Percentiles rank a stretch among this genome's conserved stretches.
Conservation (phyloP, 2,113 vertebrate species). For the Pelecanoides urinatrix region DNA sequence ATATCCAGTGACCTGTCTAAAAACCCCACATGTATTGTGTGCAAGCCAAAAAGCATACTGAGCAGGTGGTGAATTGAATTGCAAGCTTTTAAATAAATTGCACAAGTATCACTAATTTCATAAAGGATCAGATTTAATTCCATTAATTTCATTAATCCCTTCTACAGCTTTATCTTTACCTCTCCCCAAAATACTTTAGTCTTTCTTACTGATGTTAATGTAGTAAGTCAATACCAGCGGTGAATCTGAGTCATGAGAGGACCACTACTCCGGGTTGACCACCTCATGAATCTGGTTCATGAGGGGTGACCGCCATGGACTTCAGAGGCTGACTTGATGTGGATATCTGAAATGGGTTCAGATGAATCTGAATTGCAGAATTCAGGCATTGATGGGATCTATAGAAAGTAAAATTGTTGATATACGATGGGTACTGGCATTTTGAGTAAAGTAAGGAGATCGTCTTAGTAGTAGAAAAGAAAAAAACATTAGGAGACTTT, state of each 20-base stretch:
- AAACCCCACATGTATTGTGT: rapidly evolving
- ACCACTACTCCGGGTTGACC: not conserved
- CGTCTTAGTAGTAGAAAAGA: not conserved
- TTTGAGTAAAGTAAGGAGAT: not conserved
- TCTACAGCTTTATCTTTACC: not conserved
- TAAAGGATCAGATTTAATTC: not conserved
- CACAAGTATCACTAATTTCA: not conserved
- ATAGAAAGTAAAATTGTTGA: not conserved
- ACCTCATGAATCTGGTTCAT: not conserved
- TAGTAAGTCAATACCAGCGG: not conserved
- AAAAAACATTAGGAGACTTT: not conserved
- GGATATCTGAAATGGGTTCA: not conserved
- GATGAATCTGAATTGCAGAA: not conserved
- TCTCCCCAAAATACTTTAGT: not conserved
- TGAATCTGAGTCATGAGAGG: not conserved
- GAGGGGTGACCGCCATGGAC: not conserved
- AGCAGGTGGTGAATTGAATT: not conserved
- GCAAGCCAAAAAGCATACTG: not conserved
- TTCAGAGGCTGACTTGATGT: not conserved
- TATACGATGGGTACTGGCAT: not conserved
- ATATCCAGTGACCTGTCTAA: not conserved
- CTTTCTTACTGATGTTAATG: not conserved
- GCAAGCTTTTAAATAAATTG: not conserved
- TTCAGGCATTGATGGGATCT: not conserved
- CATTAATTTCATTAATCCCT: not conserved